phyloP scores from a whole-genome alignment of 2,888 invertebrate species.

The Chrysolina oricalcia region DNA sequence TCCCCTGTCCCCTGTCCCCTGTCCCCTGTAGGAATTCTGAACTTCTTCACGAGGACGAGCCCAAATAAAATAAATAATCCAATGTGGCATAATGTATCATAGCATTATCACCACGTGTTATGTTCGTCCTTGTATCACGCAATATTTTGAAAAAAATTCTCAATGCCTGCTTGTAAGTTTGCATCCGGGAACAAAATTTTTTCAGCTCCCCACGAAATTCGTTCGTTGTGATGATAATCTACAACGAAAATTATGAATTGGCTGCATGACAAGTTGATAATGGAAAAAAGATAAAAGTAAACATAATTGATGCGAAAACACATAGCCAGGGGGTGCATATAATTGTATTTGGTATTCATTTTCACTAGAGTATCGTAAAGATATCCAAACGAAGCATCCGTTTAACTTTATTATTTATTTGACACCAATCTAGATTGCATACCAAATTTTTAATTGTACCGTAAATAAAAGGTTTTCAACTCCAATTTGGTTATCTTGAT shows the following conservation, averaged over 20 bases:
- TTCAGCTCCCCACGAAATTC: no score
- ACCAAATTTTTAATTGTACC: slow-evolving; percentile 43
- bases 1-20: no score
- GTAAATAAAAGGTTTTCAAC: slow-evolving; percentile 43
- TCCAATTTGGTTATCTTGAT: slow-evolving; percentile 44
- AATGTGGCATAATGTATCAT: no score
- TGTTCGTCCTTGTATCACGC: no score
- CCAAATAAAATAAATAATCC: no score
- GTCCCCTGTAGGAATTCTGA: no score
- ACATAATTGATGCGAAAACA: slow-evolving; percentile 52
- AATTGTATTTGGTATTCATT: slow-evolving; percentile 31
- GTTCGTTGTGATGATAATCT: no score
- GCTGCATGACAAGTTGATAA: slow-evolving; percentile 53
- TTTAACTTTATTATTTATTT: slow-evolving; percentile 46
- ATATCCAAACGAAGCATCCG: slow-evolving; percentile 44
- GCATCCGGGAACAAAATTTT: no score
- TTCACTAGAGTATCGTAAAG: slow-evolving; percentile 35
- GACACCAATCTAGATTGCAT: slow-evolving; percentile 45
- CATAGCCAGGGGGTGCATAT: slow-evolving; percentile 42
- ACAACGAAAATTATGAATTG: slow-evolving; percentile 41
- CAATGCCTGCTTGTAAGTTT: no score
- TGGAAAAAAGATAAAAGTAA: slow-evolving; percentile 49
- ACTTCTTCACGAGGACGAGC: no score
- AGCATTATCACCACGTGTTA: no score
- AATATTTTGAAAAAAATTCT: no score